Percentiles rank a stretch among this genome's conserved stretches.
These are phyloP conservation scores for Drosophila mercatorum DNA, from an alignment of 2,888 invertebrate genomes.

Conservation along the genomic window DNA sequence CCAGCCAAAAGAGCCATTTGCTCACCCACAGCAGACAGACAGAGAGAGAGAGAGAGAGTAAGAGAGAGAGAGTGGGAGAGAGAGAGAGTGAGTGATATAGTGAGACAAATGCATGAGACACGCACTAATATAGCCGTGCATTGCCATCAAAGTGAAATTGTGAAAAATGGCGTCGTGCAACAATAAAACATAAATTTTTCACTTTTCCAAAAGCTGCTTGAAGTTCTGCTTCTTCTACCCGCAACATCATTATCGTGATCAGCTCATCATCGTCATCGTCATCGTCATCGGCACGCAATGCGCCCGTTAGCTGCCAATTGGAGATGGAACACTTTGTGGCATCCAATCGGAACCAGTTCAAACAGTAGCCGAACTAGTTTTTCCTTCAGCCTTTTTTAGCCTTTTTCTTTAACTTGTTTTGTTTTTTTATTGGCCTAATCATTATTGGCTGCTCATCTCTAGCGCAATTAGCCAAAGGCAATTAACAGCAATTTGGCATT, in stretches of 20 bases:
- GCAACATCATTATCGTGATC: not conserved
- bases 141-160: conserved; percentile 68
- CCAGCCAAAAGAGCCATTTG: conserved; percentile 16
- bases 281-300: conserved; percentile 34
- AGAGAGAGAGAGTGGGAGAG: not conserved
- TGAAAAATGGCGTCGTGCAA: conserved; percentile 50
- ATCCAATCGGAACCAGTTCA: conserved; percentile 2
- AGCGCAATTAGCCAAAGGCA: conserved; percentile 54
- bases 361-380: not conserved
- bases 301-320: conserved; percentile 33
- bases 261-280: not conserved
- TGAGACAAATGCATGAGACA: conserved; percentile 32
- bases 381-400: not conserved
- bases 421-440: not conserved
- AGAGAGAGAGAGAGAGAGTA: conserved; percentile 1
- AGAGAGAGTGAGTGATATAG: not conserved
- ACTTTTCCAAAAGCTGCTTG: conserved; percentile 57
- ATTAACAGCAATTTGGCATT: conserved; percentile 56
- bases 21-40: conserved; percentile 40
- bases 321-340: conserved; percentile 33
- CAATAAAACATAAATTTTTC: conserved; percentile 58
- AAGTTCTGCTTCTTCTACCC: conserved; percentile 28
- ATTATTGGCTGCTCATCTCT: conserved; percentile 33
- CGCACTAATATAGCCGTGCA: conserved; percentile 59
- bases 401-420: not conserved